phyloP scores from a whole-genome alignment of 2,888 invertebrate species.

The Tetragonula carbonaria region DNA sequence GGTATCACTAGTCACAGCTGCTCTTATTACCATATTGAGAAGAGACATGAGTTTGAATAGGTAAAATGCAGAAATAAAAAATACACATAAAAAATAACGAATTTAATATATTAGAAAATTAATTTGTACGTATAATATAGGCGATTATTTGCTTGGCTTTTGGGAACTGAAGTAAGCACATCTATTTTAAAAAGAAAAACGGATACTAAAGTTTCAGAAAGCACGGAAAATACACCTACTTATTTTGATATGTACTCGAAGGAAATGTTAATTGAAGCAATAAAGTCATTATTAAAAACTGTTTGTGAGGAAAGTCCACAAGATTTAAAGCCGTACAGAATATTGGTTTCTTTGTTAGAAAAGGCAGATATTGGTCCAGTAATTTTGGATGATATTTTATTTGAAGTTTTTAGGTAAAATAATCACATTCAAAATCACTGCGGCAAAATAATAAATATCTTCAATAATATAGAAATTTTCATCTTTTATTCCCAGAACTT shows the following conservation, averaged over 20 bases:
- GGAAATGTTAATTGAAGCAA: constrained; percentile 88
- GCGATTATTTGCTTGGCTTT: constrained; percentile 93
- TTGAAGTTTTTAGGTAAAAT: constrained; percentile 89
- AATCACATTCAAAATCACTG: not conserved
- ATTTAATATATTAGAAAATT: constrained; percentile 58
- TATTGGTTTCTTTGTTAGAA: constrained; percentile 93
- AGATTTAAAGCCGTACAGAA: constrained; percentile 90
- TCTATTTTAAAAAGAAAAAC: constrained; percentile 80
- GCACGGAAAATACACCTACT: constrained; percentile 82
- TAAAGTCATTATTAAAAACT: constrained; percentile 86
- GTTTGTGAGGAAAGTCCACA: constrained; percentile 86
- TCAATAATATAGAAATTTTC: not conserved
- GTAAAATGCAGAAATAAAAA: constrained; percentile 77
- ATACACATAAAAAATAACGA: constrained; percentile 40
- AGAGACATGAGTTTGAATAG: constrained; percentile 96
- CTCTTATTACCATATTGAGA: constrained; percentile 90
- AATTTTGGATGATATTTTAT: constrained; percentile 90
- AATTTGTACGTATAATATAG: constrained; percentile 79
- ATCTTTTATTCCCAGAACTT: constrained; percentile 74
- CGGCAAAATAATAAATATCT: not conserved
- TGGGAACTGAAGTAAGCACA: constrained; percentile 89
- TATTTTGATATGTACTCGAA: constrained; percentile 89
- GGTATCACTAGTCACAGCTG: constrained; percentile 90
- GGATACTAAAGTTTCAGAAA: constrained; percentile 77
- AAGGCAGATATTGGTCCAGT: constrained; percentile 93